Evolutionary conservation across 2,888 invertebrate species (phyloP).

Genomic region (Choreutis nemorana): DNA sequence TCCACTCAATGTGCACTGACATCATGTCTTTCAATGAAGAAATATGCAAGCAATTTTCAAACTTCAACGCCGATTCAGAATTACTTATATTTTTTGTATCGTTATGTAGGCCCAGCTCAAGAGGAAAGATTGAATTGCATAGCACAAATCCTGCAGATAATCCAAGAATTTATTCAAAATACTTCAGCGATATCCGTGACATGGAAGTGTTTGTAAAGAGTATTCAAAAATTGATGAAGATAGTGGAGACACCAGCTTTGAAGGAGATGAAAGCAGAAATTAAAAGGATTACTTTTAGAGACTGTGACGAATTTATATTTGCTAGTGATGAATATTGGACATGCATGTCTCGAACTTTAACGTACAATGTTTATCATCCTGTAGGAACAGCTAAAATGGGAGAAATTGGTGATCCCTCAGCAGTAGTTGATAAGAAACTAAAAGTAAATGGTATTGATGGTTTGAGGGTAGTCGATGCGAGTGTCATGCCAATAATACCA

Average conservation of each 20-base stretch:
- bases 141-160: constrained; percentile 30
- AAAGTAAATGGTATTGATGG: constrained; percentile 32
- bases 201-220: constrained; percentile 34
- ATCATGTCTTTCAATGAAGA: constrained; percentile 32
- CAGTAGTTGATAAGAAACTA: constrained; percentile 38
- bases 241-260: constrained; percentile 36
- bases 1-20: constrained; percentile 33
- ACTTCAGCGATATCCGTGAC: constrained; percentile 42
- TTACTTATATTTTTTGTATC: constrained; percentile 42
- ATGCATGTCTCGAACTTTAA: constrained; percentile 47
- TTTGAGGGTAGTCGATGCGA: constrained; percentile 46
- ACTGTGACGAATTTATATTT: constrained; percentile 36
- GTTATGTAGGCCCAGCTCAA: constrained; percentile 43
- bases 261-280: constrained; percentile 32
- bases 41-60: constrained; percentile 39
- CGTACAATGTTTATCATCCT: constrained; percentile 51
- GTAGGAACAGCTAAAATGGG: constrained; percentile 57
- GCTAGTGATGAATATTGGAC: constrained; percentile 44
- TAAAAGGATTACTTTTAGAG: constrained; percentile 32
- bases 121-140: constrained; percentile 33
- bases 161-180: constrained; percentile 43
- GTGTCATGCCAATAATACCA: constrained; percentile 50
- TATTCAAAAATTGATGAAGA: constrained; percentile 34
- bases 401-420: constrained; percentile 21
- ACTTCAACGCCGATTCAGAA: constrained; percentile 41